Conservation (phyloP, 64 coral and sea anemone genomes). For the Porites lutea region DNA sequence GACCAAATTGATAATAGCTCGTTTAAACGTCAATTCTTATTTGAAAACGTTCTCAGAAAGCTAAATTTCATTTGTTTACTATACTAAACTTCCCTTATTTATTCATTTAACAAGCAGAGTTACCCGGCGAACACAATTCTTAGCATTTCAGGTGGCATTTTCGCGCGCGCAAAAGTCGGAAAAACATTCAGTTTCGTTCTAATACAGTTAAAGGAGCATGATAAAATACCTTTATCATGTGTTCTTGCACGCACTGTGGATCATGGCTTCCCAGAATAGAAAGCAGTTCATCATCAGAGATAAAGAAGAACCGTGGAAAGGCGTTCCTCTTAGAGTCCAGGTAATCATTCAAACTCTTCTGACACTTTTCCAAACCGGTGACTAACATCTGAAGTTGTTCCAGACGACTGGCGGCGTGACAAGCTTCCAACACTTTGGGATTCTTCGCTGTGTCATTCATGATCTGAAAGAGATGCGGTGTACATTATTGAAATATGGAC, state of each 20-base stretch:
- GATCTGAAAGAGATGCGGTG: slow-evolving; percentile 56
- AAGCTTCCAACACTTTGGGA: slow-evolving; percentile 93
- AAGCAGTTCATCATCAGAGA: slow-evolving; percentile 97
- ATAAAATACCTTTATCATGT: slow-evolving; percentile 92
- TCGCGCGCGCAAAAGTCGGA: no score
- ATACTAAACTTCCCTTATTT: no score
- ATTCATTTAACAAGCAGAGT: no score
- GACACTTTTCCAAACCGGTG: slow-evolving; percentile 95
- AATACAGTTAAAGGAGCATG: no score
- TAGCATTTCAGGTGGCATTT: no score
- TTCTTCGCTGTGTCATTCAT: slow-evolving; percentile 98
- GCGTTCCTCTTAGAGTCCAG: slow-evolving; percentile 99
- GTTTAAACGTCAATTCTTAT: no score
- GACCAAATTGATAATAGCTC: no score
- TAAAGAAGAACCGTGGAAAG: slow-evolving; percentile 98
- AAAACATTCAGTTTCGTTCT: no score
- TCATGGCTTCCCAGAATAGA: slow-evolving; percentile 98
- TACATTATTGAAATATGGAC: no score
- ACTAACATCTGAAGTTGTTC: slow-evolving; percentile 93
- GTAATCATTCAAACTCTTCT: slow-evolving; percentile 99
- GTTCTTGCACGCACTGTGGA: slow-evolving; percentile 96
- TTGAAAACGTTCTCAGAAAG: no score
- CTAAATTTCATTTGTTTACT: no score
- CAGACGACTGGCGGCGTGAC: slow-evolving; percentile 93
- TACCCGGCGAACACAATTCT: no score